These are phyloP conservation scores for Plutella xylostella DNA, from an alignment of 2,888 invertebrate species.

Conservation along the genomic window DNA sequence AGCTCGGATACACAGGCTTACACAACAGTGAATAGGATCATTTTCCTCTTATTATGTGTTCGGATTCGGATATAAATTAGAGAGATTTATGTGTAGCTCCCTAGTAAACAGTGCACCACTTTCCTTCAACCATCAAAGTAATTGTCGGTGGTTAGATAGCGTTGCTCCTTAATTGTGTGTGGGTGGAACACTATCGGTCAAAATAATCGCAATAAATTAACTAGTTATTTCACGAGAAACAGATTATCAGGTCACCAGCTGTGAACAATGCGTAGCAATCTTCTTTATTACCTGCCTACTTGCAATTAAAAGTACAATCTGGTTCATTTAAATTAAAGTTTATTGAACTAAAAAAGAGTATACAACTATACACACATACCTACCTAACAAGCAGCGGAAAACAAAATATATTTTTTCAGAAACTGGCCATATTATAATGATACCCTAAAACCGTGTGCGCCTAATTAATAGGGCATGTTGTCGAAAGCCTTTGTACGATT, in stretches of 20 bases:
- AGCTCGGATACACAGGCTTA: conserved; percentile 43
- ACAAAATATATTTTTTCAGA: no score
- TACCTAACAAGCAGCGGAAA: no score
- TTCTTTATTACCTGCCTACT: no score
- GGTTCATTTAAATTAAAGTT: no score
- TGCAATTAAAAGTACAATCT: no score
- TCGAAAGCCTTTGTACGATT: conserved; percentile 55
- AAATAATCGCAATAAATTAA: conserved; percentile 16
- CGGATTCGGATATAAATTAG: conserved; percentile 62
- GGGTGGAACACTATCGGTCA: conserved; percentile 34
- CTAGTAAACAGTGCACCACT: conserved; percentile 34
- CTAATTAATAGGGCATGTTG: conserved; percentile 56
- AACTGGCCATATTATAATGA: no score
- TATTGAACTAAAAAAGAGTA: no score
- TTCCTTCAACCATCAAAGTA: conserved; percentile 31
- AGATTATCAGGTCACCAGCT: no score
- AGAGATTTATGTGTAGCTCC: conserved; percentile 45
- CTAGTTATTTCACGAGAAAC: no score
- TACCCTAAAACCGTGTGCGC: conserved; percentile 35
- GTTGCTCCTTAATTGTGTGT: conserved; percentile 32
- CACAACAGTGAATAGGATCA: conserved; percentile 45
- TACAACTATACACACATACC: no score
- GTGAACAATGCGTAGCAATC: no score
- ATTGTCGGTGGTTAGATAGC: conserved; percentile 25
- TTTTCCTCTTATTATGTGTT: conserved; percentile 66